phyloP scores from a whole-genome alignment of 37 sponge, comb jelly and placozoan genomes.

The Crambe crambe region DNA sequence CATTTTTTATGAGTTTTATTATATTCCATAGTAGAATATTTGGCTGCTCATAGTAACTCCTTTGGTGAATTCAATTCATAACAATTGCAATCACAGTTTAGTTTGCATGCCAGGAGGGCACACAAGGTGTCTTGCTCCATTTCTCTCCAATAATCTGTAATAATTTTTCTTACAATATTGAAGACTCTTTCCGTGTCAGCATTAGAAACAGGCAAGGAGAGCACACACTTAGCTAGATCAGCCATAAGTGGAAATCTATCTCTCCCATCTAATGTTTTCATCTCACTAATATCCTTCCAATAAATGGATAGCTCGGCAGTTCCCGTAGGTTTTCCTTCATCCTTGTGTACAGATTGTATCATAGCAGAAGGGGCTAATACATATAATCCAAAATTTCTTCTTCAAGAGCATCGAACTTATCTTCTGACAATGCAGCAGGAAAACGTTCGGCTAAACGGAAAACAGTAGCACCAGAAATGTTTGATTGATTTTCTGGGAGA shows the following conservation, averaged over 20 bases:
- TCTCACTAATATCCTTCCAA: neutral
- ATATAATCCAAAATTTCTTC: conserved; percentile 2
- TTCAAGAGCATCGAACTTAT: neutral
- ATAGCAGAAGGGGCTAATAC: neutral
- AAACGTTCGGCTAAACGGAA: neutral
- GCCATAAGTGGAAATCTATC: neutral
- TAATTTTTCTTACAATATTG: conserved; percentile 23
- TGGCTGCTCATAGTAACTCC: neutral
- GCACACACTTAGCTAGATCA: neutral
- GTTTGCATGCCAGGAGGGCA: conserved; percentile 34
- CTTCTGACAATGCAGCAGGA: neutral
- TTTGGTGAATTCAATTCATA: neutral
- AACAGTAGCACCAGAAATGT: neutral
- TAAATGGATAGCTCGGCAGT: neutral
- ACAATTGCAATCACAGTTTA: conserved; percentile 11
- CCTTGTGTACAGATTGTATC: neutral
- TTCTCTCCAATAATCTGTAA: conserved; percentile 30
- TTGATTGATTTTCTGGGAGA: neutral
- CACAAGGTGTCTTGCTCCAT: conserved; percentile 32
- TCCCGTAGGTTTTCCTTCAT: neutral
- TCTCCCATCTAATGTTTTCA: neutral
- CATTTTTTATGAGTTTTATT: neutral
- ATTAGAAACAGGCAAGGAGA: conserved; percentile 11
- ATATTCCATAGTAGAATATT: neutral
- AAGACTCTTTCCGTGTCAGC: conserved; percentile 30